A percentile compares a stretch with the other conserved stretches of the same genome.
Evolutionary conservation across 1,140 invertebrate species (phyloP).

Genomic region (Chironomus tepperi): DNA sequence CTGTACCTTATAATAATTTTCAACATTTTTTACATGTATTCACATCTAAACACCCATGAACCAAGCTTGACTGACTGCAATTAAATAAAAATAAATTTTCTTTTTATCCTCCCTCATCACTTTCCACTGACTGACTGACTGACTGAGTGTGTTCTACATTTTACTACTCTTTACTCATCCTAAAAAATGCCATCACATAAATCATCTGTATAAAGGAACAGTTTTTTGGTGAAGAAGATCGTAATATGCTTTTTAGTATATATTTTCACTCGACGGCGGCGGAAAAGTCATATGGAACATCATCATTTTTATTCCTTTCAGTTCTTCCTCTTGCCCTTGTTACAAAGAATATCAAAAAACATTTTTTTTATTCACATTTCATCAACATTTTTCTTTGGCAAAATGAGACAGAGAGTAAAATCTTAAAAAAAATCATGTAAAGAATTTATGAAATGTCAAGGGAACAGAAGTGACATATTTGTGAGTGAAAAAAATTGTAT

Average conservation of each 20-base stretch:
- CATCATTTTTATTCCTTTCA: not conserved
- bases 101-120: not conserved
- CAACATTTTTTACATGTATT: no score
- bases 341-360: not conserved
- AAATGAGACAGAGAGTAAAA: not conserved
- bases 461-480: no score
- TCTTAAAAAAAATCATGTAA: not conserved
- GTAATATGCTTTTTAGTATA: not conserved
- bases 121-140: not conserved
- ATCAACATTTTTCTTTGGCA: not conserved
- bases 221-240: not conserved
- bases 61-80: not conserved
- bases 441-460: not conserved
- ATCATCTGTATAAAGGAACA: not conserved
- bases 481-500: no score
- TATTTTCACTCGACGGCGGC: not conserved
- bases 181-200: not conserved
- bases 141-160: not conserved
- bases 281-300: not conserved
- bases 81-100: slow-evolving; percentile 5
- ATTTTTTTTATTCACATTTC: not conserved
- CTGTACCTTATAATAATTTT: not conserved
- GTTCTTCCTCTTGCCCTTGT: not conserved
- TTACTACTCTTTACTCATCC: not conserved
- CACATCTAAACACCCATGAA: not conserved